Evolutionary conservation across 2,888 invertebrate species (phyloP), one percentile per base, ranked within the genome.

Genomic region (Flexamia atlantica): DNA sequence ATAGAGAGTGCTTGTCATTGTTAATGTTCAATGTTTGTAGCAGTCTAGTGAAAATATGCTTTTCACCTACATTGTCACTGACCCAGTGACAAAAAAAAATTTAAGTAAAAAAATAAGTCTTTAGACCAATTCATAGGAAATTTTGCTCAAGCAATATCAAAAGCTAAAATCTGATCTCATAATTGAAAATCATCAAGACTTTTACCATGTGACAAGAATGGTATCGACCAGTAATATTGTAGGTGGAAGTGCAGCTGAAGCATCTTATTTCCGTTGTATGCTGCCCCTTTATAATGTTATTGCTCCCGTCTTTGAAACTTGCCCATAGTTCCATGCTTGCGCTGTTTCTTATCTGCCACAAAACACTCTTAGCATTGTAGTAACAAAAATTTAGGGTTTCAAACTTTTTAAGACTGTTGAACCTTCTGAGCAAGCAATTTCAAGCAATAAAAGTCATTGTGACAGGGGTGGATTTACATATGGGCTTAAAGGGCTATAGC

Each of bases 321-420:
- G 64, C 30, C 64, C 64, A 64, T 30, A 64, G 64, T 30, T 30
- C 64, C 64, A 64, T 64, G 14, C 64, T 30, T 4, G 64, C 64
- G 30, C 30, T 30, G 53, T 53, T 53, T 53, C 20, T 7, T 23
- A 53, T 53, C 53, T 53, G 53, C 14, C 53, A 53, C 53, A 53
- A 23, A 53, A 53, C 46, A 53, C 4, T 53, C 20, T 23, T 53
- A 53, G 53, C 23, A 23, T 23, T 53, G 20, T 23, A 53, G 20
- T 53, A 53, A 23, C 53, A 3, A 20, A 20, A 23, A n/a, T 23
- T 53, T 53, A n/a, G n/a, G n/a, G n/a, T n/a, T 53, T 23, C 20
- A 53, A 23, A 3, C 20, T n/a, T 70, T 17, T 36, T 46, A 46
- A 46, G 14, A 36, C 36, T 36, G 9, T 36, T 7, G 5, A 36